Evolutionary conservation across 2,888 invertebrate genomes (phyloP).

Genomic region (Fissipunctia ypsillon): DNA sequence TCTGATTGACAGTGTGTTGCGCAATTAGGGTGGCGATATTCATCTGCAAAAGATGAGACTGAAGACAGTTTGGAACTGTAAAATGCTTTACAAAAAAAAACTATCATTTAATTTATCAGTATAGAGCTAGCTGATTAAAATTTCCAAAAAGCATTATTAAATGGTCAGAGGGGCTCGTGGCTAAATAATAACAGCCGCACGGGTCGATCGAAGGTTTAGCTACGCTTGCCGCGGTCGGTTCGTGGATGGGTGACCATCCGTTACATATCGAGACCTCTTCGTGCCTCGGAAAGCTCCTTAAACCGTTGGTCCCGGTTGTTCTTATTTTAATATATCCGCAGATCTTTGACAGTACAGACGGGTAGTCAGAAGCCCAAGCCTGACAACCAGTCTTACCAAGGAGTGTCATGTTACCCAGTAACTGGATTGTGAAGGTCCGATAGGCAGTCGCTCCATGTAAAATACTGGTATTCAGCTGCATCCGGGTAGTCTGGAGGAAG

Average conservation of each 20-base stretch:
- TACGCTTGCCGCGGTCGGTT: neutral
- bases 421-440: neutral
- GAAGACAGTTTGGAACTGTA: neutral
- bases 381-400: neutral
- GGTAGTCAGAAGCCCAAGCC: neutral
- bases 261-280: too few relatives aligned
- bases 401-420: neutral
- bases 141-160: neutral
- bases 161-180: too few relatives aligned
- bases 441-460: neutral
- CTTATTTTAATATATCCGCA: too few relatives aligned
- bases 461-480: neutral
- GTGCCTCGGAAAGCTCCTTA: too few relatives aligned
- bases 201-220: too few relatives aligned
- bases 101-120: too few relatives aligned
- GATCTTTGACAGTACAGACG: neutral
- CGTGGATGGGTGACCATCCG: neutral
- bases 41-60: too few relatives aligned
- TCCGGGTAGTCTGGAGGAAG: too few relatives aligned
- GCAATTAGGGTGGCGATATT: too few relatives aligned
- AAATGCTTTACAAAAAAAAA: neutral
- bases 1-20: too few relatives aligned
- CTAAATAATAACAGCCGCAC: too few relatives aligned
- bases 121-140: neutral
- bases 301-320: neutral